These are phyloP conservation scores for Cheilosia impressa DNA, from an alignment of 2,888 invertebrate genomes.

Conservation along the genomic window DNA sequence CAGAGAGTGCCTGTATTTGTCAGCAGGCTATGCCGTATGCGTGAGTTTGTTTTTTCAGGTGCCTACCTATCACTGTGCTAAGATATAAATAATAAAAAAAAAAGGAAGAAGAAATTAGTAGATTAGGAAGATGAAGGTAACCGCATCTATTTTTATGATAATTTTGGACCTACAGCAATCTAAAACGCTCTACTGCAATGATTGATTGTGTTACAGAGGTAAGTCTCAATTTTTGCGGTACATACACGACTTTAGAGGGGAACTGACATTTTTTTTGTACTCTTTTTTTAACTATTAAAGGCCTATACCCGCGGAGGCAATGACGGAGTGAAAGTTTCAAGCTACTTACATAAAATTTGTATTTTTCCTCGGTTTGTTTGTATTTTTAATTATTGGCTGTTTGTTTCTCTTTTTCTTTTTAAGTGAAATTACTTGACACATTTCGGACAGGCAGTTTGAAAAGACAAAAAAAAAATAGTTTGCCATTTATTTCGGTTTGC, in stretches of 20 bases:
- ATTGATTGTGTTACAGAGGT: conserved; percentile 40
- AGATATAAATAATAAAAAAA: neutral
- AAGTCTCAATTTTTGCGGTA: neutral
- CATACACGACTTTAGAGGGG: conserved; percentile 25
- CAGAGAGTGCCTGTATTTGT: conserved; percentile 19
- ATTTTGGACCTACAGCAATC: no score
- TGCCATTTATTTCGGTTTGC: conserved; percentile 14
- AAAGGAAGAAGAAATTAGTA: no score
- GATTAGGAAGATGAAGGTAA: conserved; percentile 18
- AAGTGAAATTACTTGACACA: conserved; percentile 26
- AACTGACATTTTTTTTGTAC: neutral
- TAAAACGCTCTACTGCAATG: neutral
- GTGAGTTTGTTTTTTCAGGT: conserved; percentile 10
- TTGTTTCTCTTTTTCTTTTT: conserved; percentile 8
- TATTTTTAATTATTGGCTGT: conserved; percentile 20
- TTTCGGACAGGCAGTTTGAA: neutral
- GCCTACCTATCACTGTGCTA: conserved; percentile 16
- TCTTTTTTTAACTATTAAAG: conserved; percentile 1
- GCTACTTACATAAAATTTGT: conserved; percentile 12
- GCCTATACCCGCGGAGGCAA: conserved; percentile 20
- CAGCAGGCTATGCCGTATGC: conserved; percentile 1
- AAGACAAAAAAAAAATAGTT: neutral
- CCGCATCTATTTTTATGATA: no score
- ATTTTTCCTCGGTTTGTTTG: conserved; percentile 6
- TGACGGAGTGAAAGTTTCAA: conserved; percentile 45